These are phyloP conservation scores for Characodon lateralis DNA, from an alignment of 2,797 vertebrate genomes.

Conservation along the genomic window DNA sequence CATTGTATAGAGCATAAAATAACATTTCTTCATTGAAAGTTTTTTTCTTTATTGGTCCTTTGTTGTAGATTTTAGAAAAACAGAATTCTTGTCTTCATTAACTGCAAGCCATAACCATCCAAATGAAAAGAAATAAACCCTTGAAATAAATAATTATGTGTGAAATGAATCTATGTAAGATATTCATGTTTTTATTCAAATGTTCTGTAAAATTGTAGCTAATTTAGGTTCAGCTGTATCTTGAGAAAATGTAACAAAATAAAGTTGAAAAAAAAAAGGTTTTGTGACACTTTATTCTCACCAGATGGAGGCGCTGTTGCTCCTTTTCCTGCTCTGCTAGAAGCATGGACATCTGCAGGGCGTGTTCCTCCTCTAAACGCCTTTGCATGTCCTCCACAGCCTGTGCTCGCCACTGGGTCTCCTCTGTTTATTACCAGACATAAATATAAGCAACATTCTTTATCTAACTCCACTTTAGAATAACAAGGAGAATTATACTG, in stretches of 20 bases:
- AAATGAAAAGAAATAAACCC: background rate
- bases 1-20: background rate
- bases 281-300: conserved; percentile 62
- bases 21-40: background rate
- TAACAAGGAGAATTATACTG: background rate
- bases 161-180: too few relatives aligned
- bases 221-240: background rate
- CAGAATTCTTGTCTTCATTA: background rate
- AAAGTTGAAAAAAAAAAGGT: background rate
- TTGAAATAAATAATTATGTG: background rate
- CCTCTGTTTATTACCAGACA: conserved; percentile 67
- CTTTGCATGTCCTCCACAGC: conserved; percentile 90
- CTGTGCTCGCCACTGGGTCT: conserved; percentile 81
- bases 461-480: background rate
- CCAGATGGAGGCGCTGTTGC: conserved; percentile 87
- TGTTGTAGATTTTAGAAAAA: background rate
- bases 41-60: background rate
- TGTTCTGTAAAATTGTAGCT: background rate
- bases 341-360: conserved; percentile 87
- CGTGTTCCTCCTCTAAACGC: conserved; percentile 89
- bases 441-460: conserved; percentile 7
- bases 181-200: too few relatives aligned
- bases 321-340: conserved; percentile 91
- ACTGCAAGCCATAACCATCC: background rate
- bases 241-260: background rate